phyloP scores from a whole-genome alignment of 37 sponge, comb jelly and placozoan genomes.

The Beroe ovata region DNA sequence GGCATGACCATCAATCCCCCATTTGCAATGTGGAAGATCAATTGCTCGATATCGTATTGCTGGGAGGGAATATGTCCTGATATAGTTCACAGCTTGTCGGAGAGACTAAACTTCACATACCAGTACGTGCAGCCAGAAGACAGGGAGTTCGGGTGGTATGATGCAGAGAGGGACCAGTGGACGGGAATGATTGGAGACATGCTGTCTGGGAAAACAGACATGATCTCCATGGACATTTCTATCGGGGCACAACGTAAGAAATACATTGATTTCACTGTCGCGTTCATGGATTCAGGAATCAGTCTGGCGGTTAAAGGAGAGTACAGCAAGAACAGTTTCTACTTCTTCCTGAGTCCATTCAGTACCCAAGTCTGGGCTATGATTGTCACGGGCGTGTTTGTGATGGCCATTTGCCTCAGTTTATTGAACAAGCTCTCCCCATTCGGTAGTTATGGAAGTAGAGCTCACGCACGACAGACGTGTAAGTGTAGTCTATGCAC shows the following conservation, averaged over 20 bases:
- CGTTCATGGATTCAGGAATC: slow-evolving; percentile 66
- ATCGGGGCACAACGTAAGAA: slow-evolving; percentile 15
- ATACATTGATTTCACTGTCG: slow-evolving; percentile 44
- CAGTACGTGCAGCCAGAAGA: slow-evolving; percentile 9
- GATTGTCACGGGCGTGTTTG: neutral
- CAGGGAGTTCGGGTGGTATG: slow-evolving; percentile 30
- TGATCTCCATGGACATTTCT: slow-evolving; percentile 58
- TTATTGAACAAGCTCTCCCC: slow-evolving; percentile 44
- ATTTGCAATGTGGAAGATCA: slow-evolving; percentile 1
- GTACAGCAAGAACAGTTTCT: slow-evolving; percentile 7
- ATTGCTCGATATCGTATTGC: neutral
- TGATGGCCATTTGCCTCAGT: slow-evolving; percentile 15
- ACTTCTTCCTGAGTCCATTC: slow-evolving; percentile 59
- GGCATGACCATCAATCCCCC: slow-evolving; percentile 37
- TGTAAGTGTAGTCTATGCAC: slow-evolving; percentile 1
- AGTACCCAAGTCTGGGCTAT: slow-evolving; percentile 2
- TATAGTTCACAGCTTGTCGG: neutral
- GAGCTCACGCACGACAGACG: slow-evolving; percentile 13
- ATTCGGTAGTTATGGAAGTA: slow-evolving; percentile 10
- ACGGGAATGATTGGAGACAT: slow-evolving; percentile 55
- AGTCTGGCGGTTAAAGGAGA: slow-evolving; percentile 53
- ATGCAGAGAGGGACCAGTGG: neutral
- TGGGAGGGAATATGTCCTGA: slow-evolving; percentile 62
- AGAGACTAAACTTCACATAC: slow-evolving; percentile 46
- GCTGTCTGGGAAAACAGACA: slow-evolving; percentile 41